A percentile compares a stretch with the other conserved stretches of the same genome.
phyloP scores from a whole-genome alignment of 2,113 vertebrate genomes.

The Nerophis lumbriciformis region DNA sequence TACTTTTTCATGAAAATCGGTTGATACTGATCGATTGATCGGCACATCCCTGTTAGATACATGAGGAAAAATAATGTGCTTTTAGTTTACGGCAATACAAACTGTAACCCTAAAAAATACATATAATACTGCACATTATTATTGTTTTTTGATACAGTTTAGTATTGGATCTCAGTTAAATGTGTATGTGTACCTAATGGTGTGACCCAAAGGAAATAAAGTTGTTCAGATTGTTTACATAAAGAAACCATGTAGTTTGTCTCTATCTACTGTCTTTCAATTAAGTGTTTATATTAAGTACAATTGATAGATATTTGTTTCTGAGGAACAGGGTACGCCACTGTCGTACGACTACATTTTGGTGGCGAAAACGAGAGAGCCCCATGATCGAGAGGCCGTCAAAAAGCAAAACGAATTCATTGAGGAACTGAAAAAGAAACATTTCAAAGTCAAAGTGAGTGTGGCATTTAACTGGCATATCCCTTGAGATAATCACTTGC shows the following conservation, averaged over 20 bases:
- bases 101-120: too few species aligned
- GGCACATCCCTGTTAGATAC: too few species aligned
- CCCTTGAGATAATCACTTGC: background rate
- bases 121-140: too few species aligned
- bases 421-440: conserved; percentile 67
- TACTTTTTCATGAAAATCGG: too few species aligned
- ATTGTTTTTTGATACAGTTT: too few species aligned
- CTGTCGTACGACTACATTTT: conserved; percentile 79
- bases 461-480: background rate
- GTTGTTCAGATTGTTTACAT: too few species aligned
- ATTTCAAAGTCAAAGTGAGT: conserved; percentile 76
- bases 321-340: conserved; percentile 46
- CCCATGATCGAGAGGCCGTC: conserved; percentile 18
- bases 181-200: background rate
- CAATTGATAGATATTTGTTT: background rate
- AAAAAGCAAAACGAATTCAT: conserved; percentile 72
- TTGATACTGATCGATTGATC: too few species aligned
- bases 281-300: background rate
- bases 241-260: background rate
- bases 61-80: too few species aligned
- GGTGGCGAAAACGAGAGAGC: conserved; percentile 62
- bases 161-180: too few species aligned
- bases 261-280: background rate
- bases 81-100: too few species aligned
- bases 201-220: background rate